phyloP scores from a whole-genome alignment of 2,797 vertebrate genomes.

The Microhierax caerulescens region DNA sequence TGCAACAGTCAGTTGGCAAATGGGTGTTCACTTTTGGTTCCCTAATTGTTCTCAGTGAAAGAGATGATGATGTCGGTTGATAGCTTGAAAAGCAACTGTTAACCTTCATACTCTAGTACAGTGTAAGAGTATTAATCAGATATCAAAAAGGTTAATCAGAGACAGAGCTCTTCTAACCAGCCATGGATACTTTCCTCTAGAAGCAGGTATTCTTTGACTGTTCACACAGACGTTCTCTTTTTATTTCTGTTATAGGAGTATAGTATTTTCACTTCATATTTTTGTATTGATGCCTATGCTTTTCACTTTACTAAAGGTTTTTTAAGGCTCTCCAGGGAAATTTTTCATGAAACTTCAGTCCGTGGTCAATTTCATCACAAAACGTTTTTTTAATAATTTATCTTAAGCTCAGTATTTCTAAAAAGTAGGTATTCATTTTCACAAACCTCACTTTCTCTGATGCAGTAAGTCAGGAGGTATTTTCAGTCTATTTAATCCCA shows the following conservation, averaged over 20 bases:
- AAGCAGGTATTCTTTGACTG: not conserved
- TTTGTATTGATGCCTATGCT: not conserved
- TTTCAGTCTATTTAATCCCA: not conserved
- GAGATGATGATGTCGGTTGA: not conserved
- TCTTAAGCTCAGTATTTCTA: conserved; percentile 1
- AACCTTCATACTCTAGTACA: not conserved
- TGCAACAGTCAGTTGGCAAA: not conserved
- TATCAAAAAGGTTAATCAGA: not conserved
- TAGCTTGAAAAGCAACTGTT: not conserved
- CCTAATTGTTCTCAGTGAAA: not conserved
- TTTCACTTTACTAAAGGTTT: not conserved
- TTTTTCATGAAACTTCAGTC: not conserved
- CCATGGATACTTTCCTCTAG: not conserved
- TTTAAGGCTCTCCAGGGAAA: not conserved
- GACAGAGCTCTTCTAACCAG: not conserved
- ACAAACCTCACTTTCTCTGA: not conserved
- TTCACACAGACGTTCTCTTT: not conserved
- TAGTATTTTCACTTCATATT: not conserved
- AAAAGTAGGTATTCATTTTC: not conserved
- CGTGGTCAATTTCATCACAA: not conserved
- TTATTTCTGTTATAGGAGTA: not conserved
- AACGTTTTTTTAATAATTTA: conserved; percentile 10
- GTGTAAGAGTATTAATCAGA: not conserved
- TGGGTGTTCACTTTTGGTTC: not conserved
- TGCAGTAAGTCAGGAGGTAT: not conserved